Evolutionary conservation across 2,113 vertebrate genomes (phyloP), one percentile per base, ranked within the genome.

Genomic region (Nanorana parkeri): DNA sequence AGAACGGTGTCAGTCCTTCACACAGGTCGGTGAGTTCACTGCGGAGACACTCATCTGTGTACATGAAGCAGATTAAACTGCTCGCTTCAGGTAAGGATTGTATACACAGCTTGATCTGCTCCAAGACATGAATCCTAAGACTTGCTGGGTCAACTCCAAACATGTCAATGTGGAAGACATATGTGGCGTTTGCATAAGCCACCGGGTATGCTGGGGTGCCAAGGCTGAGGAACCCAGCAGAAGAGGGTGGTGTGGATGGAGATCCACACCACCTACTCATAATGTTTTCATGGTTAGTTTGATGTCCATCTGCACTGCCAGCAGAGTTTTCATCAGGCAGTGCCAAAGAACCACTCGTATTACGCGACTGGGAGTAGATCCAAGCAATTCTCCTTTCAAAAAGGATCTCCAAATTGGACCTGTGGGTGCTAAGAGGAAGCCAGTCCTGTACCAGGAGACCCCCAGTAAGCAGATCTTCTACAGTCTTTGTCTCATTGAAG

Each of bases 81-180:
- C 36, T 28, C 20, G 23, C 68, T 29, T 23, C 41, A 26, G 78
- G 68, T 84, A 94, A 84, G 51, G 82, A 79, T 77, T 83, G 63
- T 0, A 91, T 91, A 75, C 91, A 92, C 64, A 87, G 82, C 74
- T 89, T 90, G 63, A 95, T 84, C 85, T 94, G 94, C 82, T 86
- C 78, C 74, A 95, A 21, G 83, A 93, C 88, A 86, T 95, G 94
- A 84, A 90, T 88, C 19, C 77, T 84, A 29, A 77, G 92, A 86
- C 88, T 84, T 8, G 47, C 80, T 83, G 92, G 89, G 81, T 94
- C 90, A 87, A 92, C 94, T 26, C 94, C 94, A 47, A 93, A 95
- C 88, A 95, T 87, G 82, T 95, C 94, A 41, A 95, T 93, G 86
- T 94, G 93, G 77, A 94, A 89, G 85, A 93, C 93, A 78, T 91